These are phyloP conservation scores for Agrotis ipsilon DNA, from an alignment of 2,888 invertebrate genomes.

Conservation along the genomic window DNA sequence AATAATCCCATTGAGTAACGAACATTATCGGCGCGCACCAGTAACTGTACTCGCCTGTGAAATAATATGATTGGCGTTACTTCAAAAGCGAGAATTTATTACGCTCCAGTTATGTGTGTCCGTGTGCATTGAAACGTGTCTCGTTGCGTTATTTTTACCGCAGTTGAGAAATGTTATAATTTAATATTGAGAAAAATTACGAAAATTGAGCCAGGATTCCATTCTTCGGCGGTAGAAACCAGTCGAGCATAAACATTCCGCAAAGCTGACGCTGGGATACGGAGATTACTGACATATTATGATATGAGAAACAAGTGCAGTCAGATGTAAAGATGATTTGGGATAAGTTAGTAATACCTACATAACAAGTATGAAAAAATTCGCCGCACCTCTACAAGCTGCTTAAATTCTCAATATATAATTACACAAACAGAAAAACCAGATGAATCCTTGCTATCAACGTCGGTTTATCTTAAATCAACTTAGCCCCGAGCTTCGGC, in stretches of 20 bases:
- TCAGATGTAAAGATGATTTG: slow-evolving; percentile 33
- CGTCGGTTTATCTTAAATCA: slow-evolving; percentile 51
- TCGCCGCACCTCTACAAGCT: slow-evolving; percentile 3
- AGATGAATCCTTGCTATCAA: slow-evolving; percentile 40
- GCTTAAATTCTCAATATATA: slow-evolving; percentile 30
- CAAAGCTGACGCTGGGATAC: slow-evolving; percentile 28
- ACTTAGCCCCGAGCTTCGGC: slow-evolving; percentile 29
- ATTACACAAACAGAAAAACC: slow-evolving; percentile 45
- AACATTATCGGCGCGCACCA: slow-evolving; percentile 65
- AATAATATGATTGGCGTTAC: slow-evolving; percentile 72
- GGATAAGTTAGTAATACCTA: slow-evolving; percentile 22
- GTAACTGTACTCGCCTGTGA: slow-evolving; percentile 63
- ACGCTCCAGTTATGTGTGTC: slow-evolving; percentile 81
- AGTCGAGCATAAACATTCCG: slow-evolving; percentile 50
- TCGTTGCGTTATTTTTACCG: slow-evolving; percentile 73
- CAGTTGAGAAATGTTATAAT: slow-evolving; percentile 66
- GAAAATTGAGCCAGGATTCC: slow-evolving; percentile 35
- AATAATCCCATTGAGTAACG: slow-evolving; percentile 67
- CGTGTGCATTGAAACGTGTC: slow-evolving; percentile 80
- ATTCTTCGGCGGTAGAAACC: slow-evolving; percentile 29
- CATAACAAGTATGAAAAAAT: slow-evolving; percentile 22
- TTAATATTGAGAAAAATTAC: slow-evolving; percentile 63
- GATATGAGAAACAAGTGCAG: slow-evolving; percentile 24
- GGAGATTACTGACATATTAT: slow-evolving; percentile 38
- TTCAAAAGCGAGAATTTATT: slow-evolving; percentile 77